phyloP scores from a whole-genome alignment of 2,888 invertebrate species.

The Lithophane socia region DNA sequence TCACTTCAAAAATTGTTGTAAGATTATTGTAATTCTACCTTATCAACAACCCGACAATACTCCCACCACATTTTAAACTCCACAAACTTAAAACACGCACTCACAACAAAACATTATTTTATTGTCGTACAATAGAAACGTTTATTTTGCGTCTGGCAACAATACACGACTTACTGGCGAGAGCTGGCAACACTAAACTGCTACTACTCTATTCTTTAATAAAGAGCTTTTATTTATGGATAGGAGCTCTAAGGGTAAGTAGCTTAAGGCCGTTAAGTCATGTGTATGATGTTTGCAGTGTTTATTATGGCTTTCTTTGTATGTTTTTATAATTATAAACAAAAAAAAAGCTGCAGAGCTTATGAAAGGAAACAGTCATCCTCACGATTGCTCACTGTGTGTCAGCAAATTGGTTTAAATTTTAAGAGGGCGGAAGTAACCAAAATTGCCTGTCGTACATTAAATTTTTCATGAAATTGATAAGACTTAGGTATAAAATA shows the following conservation, averaged over 20 bases:
- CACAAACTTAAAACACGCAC: conserved; percentile 32
- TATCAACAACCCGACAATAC: neutral
- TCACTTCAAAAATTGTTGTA: neutral
- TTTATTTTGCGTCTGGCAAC: conserved; percentile 56
- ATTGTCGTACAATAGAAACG: conserved; percentile 45
- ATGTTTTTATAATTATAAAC: neutral
- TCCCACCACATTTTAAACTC: conserved; percentile 21
- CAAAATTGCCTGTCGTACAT: no score
- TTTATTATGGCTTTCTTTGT: neutral
- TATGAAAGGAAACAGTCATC: neutral
- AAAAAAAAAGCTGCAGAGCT: neutral
- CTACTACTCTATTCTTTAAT: conserved; percentile 24
- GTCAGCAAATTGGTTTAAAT: neutral
- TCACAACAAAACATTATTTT: conserved; percentile 43
- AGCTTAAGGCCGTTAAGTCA: conserved; percentile 11
- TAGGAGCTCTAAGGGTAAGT: conserved; percentile 22
- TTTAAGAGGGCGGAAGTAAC: no score
- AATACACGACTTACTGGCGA: conserved; percentile 49
- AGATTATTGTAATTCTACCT: neutral
- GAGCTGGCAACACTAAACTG: conserved; percentile 44
- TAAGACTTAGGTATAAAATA: no score
- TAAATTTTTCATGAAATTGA: no score
- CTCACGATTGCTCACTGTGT: neutral
- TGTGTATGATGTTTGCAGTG: conserved; percentile 7
- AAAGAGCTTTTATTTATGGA: conserved; percentile 35